Conservation (phyloP, 2,888 invertebrate genomes). For the Chrysopilus asiliformis region DNA sequence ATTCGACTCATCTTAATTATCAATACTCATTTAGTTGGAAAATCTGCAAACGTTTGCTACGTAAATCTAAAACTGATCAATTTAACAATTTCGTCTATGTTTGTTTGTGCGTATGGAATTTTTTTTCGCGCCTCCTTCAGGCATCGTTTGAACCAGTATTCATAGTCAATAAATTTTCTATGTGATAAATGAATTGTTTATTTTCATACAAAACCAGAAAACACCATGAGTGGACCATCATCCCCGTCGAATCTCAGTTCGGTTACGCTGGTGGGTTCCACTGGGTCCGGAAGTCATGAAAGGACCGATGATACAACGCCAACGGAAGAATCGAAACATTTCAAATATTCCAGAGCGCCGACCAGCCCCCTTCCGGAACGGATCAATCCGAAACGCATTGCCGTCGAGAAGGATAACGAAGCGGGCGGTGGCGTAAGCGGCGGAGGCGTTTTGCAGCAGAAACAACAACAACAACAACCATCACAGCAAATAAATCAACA, state of each 20-base stretch:
- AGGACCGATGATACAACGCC: slow-evolving; percentile 27
- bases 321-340: slow-evolving; percentile 22
- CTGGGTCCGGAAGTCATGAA: slow-evolving; percentile 40
- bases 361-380: slow-evolving; percentile 18
- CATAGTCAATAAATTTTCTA: too few relatives aligned
- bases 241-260: slow-evolving; percentile 64
- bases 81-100: too few relatives aligned
- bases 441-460: slow-evolving; percentile 6
- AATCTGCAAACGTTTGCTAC: too few relatives aligned
- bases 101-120: too few relatives aligned
- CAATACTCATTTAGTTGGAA: too few relatives aligned
- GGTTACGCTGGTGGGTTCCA: slow-evolving; percentile 53
- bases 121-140: too few relatives aligned
- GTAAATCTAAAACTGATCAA: too few relatives aligned
- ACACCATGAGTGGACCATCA: slow-evolving; percentile 45
- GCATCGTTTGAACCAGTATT: too few relatives aligned
- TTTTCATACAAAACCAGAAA: slow-evolving; percentile 10
- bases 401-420: slow-evolving; percentile 12
- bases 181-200: too few relatives aligned
- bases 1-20: too few relatives aligned
- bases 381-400: slow-evolving; percentile 11
- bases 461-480: slow-evolving; percentile 14
- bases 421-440: too few relatives aligned
- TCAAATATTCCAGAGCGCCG: slow-evolving; percentile 16
- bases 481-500: slow-evolving; percentile 8